These are phyloP conservation scores for Zapornia atra DNA, from an alignment of 2,113 vertebrate genomes.

Conservation along the genomic window DNA sequence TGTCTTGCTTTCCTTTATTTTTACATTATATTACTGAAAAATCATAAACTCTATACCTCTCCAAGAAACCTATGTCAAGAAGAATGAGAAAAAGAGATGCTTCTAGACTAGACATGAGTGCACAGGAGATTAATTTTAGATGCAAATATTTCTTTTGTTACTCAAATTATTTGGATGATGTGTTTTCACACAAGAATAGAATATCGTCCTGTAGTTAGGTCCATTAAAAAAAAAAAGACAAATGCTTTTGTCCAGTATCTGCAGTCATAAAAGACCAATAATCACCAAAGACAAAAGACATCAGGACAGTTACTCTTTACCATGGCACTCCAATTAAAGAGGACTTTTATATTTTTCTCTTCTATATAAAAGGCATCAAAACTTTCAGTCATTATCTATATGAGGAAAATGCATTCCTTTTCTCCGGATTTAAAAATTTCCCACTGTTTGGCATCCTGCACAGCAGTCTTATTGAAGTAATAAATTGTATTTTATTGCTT, in stretches of 20 bases:
- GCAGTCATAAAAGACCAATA: background rate
- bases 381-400: background rate
- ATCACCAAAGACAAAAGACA: background rate
- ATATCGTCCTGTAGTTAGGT: background rate
- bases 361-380: background rate
- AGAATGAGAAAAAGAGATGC: background rate
- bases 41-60: background rate
- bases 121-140: background rate
- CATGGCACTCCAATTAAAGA: background rate
- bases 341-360: background rate
- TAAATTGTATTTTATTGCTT: slow-evolving; percentile 55
- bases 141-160: background rate
- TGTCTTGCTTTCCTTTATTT: background rate
- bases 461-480: slow-evolving; percentile 37
- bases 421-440: background rate
- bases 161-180: background rate
- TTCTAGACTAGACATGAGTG: background rate
- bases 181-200: background rate
- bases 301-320: background rate
- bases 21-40: background rate
- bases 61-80: background rate
- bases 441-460: background rate
- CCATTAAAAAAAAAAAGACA: background rate
- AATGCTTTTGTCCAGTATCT: background rate
- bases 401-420: background rate